Conservation (phyloP, 2,888 invertebrate species). For the Acrocyrtus sp. region DNA sequence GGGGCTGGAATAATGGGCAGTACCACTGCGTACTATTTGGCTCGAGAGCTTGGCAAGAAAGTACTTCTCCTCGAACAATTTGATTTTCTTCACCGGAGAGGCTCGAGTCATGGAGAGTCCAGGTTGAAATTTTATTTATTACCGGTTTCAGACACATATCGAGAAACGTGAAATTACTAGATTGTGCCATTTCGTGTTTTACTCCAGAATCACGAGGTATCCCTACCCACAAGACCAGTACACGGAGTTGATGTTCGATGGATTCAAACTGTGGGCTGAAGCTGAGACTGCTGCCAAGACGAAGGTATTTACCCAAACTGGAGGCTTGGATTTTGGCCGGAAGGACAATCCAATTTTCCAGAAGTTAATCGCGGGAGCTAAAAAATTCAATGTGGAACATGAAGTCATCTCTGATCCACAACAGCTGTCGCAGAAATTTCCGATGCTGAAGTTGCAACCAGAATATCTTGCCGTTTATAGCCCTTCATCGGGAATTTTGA, state of each 20-base stretch:
- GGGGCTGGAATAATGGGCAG: slow-evolving; percentile 60
- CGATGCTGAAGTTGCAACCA: slow-evolving; percentile 46
- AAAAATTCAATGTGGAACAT: slow-evolving; percentile 46
- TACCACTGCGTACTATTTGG: slow-evolving; percentile 55
- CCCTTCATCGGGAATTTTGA: slow-evolving; percentile 57
- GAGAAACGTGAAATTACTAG: background rate
- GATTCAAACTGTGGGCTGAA: slow-evolving; percentile 55
- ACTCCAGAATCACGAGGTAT: slow-evolving; percentile 57
- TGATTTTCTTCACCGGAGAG: slow-evolving; percentile 58
- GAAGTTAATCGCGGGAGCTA: slow-evolving; percentile 32
- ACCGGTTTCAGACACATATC: background rate
- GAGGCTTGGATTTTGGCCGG: slow-evolving; percentile 57
- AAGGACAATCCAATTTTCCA: slow-evolving; percentile 32
- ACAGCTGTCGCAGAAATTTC: slow-evolving; percentile 37
- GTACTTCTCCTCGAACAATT: slow-evolving; percentile 58
- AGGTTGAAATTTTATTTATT: slow-evolving; percentile 42
- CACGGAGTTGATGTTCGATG: slow-evolving; percentile 55
- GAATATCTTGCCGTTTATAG: slow-evolving; percentile 48
- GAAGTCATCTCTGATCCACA: slow-evolving; percentile 24
- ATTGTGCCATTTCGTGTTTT: background rate
- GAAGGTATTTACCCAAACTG: slow-evolving; percentile 56
- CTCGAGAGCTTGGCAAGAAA: slow-evolving; percentile 43
- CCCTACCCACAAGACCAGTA: slow-evolving; percentile 58
- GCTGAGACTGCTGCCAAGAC: slow-evolving; percentile 44
- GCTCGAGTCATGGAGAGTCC: slow-evolving; percentile 61